Conservation (phyloP, 2,113 vertebrate genomes). For the Mesembrinibis cayennensis region DNA sequence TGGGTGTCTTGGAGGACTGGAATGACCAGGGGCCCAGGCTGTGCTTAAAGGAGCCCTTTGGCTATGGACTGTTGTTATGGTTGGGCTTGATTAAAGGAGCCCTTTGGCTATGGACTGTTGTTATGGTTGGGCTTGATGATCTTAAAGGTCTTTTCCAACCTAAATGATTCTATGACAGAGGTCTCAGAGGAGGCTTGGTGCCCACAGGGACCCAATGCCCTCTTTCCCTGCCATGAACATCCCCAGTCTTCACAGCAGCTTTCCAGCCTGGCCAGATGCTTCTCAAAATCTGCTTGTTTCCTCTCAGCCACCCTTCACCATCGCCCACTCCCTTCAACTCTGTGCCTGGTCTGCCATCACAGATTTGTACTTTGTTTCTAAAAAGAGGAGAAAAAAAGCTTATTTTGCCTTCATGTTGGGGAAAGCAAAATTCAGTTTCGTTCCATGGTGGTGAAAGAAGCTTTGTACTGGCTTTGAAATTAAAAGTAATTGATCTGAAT, state of each 20-base stretch:
- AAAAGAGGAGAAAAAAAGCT: background rate
- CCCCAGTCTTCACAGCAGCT: background rate
- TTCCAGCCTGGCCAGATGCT: background rate
- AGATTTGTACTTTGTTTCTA: background rate
- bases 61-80: background rate
- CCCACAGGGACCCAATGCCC: background rate
- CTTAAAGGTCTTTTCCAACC: background rate
- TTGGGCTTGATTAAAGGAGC: background rate
- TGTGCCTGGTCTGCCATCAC: background rate
- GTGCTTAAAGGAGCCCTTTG: background rate
- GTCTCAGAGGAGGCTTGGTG: background rate
- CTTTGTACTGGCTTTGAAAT: background rate
- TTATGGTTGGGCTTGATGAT: background rate
- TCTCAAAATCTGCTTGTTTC: background rate
- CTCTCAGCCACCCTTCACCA: background rate
- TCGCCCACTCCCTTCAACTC: background rate
- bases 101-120: background rate
- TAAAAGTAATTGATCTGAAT: conserved; percentile 19
- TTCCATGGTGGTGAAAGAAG: background rate
- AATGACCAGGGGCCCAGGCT: background rate
- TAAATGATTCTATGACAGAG: background rate
- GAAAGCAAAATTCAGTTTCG: background rate
- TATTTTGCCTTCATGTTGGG: background rate
- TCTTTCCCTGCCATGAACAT: background rate
- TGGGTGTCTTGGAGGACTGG: background rate